Evolutionary conservation across 2,888 invertebrate species (phyloP).

Genomic region (Volucella inflata): DNA sequence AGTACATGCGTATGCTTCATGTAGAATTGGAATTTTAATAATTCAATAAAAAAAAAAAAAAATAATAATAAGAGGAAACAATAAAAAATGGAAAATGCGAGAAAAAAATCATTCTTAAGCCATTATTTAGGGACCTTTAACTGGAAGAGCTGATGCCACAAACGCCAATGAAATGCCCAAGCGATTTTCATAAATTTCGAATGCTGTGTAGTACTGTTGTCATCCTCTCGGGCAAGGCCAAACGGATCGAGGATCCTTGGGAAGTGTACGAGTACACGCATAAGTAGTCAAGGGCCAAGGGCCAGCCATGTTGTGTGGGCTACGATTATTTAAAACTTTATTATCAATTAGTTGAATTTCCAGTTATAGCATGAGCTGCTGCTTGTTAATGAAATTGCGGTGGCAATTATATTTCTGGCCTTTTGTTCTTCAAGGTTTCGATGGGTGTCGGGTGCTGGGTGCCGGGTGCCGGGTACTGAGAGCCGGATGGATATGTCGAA

Average conservation of each 20-base stretch:
- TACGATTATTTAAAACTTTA: slow-evolving; percentile 70
- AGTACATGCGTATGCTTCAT: slow-evolving; percentile 51
- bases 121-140: slow-evolving; percentile 33
- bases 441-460: not conserved
- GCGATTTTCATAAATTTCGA: slow-evolving; percentile 28
- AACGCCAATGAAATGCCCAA: not conserved
- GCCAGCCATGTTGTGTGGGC: slow-evolving; percentile 39
- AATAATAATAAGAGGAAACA: too few relatives aligned
- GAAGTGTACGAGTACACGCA: slow-evolving; percentile 33
- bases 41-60: slow-evolving; percentile 56
- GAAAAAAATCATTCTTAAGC: slow-evolving; percentile 9
- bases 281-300: slow-evolving; percentile 22
- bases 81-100: slow-evolving; percentile 7
- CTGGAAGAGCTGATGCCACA: not conserved
- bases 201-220: slow-evolving; percentile 1
- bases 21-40: slow-evolving; percentile 64
- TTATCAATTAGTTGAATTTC: slow-evolving; percentile 68
- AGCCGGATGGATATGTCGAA: not conserved
- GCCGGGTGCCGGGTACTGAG: not conserved
- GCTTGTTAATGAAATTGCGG: slow-evolving; percentile 64
- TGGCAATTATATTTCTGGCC: slow-evolving; percentile 61
- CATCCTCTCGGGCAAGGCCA: not conserved
- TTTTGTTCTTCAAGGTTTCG: slow-evolving; percentile 29
- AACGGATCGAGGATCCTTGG: slow-evolving; percentile 15
- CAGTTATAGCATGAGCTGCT: slow-evolving; percentile 60